A percentile compares a stretch with the other conserved stretches of the same genome.
Evolutionary conservation across 2,888 invertebrate species (phyloP).

Genomic region (Caenorhabditis zanzibari): DNA sequence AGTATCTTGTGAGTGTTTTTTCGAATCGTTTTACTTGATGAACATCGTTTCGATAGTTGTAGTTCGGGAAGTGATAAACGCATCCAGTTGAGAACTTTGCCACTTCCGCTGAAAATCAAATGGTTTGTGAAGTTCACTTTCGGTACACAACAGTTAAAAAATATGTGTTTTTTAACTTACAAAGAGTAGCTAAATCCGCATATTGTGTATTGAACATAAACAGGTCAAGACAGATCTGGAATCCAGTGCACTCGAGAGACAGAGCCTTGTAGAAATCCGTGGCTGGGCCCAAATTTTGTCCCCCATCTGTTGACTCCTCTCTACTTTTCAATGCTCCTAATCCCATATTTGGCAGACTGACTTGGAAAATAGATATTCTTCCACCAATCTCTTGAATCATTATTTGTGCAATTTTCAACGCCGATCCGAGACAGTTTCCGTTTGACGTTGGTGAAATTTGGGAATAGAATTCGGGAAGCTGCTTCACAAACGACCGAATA

Average conservation of each 20-base stretch:
- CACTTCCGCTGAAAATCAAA: conserved; percentile 87
- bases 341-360: conserved; percentile 88
- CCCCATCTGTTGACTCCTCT: conserved; percentile 92
- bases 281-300: conserved; percentile 92
- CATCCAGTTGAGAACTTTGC: conserved; percentile 96
- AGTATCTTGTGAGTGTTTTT: conserved; percentile 90
- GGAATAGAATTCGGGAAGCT: conserved; percentile 88
- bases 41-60: conserved; percentile 86
- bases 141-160: no score
- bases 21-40: conserved; percentile 89
- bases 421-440: conserved; percentile 93
- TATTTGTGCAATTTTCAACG: conserved; percentile 93
- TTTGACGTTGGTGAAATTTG: conserved; percentile 86
- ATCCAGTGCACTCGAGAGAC: conserved; percentile 95
- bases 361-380: conserved; percentile 94
- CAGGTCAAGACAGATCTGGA: conserved; percentile 89
- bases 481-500: conserved; percentile 76
- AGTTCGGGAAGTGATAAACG: conserved; percentile 92
- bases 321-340: conserved; percentile 92
- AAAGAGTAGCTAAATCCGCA: conserved; percentile 94
- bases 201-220: conserved; percentile 95
- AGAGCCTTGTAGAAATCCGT: conserved; percentile 98
- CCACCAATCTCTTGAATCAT: conserved; percentile 96
- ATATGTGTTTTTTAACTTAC: no score
- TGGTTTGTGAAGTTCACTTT: neutral